Percentiles rank a stretch among this genome's conserved stretches.
phyloP scores from a whole-genome alignment of 2,113 vertebrate species.

The Abramis brama region DNA sequence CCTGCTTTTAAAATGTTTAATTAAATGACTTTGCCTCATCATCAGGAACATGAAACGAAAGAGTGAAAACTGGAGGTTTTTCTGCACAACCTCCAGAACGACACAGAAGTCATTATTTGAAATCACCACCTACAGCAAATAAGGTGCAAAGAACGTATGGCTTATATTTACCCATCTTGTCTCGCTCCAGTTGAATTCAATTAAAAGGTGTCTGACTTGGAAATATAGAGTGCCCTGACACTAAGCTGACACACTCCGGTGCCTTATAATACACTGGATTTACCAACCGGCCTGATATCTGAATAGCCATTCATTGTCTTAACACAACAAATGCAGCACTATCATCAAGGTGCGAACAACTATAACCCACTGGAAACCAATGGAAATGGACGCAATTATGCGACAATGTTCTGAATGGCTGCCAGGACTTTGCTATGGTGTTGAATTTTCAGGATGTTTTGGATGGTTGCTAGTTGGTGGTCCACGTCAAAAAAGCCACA shows the following conservation, averaged over 20 bases:
- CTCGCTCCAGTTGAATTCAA: constrained; percentile 64
- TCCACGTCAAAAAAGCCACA: not conserved
- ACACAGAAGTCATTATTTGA: constrained; percentile 61
- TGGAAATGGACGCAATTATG: not conserved
- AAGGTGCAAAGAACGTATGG: constrained; percentile 56
- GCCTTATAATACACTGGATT: constrained; percentile 35
- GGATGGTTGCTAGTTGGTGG: not conserved
- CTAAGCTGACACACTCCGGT: constrained; percentile 33
- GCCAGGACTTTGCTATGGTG: not conserved
- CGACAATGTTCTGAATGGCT: not conserved
- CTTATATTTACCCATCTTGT: constrained; percentile 63
- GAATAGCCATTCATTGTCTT: constrained; percentile 12
- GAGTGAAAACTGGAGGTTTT: constrained; percentile 19
- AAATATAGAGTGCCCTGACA: constrained; percentile 43
- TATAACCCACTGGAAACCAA: not conserved
- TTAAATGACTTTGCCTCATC: constrained; percentile 54
- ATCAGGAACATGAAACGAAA: constrained; percentile 46
- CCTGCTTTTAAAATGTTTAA: constrained; percentile 59
- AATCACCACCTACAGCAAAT: constrained; percentile 57
- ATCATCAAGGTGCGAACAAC: constrained; percentile 2
- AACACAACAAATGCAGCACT: not conserved
- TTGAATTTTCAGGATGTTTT: not conserved
- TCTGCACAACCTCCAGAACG: constrained; percentile 47
- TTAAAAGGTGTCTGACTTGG: constrained; percentile 55
- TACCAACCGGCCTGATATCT: constrained; percentile 24